Percentiles rank a stretch among this genome's conserved stretches.
Conservation (phyloP, 2,797 vertebrate genomes). For the Acrossocheilus fasciatus region DNA sequence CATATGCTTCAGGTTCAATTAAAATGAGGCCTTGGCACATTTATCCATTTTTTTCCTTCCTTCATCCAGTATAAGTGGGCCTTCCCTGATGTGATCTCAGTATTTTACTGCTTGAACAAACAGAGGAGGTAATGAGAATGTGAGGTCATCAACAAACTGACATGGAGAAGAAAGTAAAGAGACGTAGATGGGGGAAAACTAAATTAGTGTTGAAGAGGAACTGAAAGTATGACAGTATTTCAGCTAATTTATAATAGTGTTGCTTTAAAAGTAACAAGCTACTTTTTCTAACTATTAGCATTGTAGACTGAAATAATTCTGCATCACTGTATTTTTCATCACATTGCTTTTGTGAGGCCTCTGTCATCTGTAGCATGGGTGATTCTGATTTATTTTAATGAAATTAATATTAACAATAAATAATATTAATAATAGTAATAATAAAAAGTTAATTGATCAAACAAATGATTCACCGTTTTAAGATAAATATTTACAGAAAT, state of each 20-base stretch:
- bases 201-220: background rate
- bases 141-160: conserved; percentile 62
- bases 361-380: background rate
- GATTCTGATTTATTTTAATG: background rate
- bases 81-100: conserved; percentile 84
- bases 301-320: background rate
- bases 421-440: background rate
- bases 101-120: conserved; percentile 80
- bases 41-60: conserved; percentile 86
- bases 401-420: too few species aligned
- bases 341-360: background rate
- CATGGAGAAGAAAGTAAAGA: conserved; percentile 49
- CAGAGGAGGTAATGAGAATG: conserved; percentile 60
- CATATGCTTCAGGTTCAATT: conserved; percentile 97
- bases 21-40: conserved; percentile 96
- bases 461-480: background rate
- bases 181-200: background rate
- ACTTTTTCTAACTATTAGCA: background rate
- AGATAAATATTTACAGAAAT: background rate
- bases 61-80: conserved; percentile 83
- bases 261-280: background rate
- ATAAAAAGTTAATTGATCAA: background rate
- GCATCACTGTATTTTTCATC: background rate
- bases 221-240: background rate
- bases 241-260: background rate